Conservation (phyloP, 2,113 vertebrate species). For the Crotalus helleri region DNA sequence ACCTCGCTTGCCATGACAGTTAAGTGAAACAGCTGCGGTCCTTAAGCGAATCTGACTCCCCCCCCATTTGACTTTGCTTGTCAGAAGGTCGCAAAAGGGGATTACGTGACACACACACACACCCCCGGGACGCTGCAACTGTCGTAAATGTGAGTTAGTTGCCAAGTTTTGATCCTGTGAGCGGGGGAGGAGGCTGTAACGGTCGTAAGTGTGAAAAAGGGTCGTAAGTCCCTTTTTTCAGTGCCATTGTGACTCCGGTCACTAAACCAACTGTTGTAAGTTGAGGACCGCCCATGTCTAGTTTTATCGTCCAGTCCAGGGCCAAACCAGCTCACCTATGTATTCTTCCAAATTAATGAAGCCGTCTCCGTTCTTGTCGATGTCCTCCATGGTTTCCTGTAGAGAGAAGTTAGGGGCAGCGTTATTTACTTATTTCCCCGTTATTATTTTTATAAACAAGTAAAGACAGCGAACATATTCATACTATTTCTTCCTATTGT, state of each 20-base stretch:
- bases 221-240: neutral
- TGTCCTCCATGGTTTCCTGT: slow-evolving; percentile 94
- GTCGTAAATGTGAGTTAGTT: no score
- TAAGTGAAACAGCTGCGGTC: neutral
- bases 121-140: no score
- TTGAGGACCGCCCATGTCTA: neutral
- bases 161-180: no score
- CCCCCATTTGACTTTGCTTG: neutral
- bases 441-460: neutral
- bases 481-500: neutral
- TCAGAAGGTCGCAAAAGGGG: neutral
- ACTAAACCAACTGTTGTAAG: neutral
- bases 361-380: slow-evolving; percentile 90
- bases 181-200: no score
- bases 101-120: no score
- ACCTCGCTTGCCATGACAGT: neutral
- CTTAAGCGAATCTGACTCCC: neutral
- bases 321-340: slow-evolving; percentile 77
- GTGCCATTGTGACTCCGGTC: neutral
- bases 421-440: neutral
- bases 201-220: neutral
- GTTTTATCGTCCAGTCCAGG: neutral
- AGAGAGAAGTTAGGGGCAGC: fast-evolving
- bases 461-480: neutral
- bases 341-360: slow-evolving; percentile 90